Conservation (phyloP, 2,113 vertebrate species). For the Cavia porcellus region DNA sequence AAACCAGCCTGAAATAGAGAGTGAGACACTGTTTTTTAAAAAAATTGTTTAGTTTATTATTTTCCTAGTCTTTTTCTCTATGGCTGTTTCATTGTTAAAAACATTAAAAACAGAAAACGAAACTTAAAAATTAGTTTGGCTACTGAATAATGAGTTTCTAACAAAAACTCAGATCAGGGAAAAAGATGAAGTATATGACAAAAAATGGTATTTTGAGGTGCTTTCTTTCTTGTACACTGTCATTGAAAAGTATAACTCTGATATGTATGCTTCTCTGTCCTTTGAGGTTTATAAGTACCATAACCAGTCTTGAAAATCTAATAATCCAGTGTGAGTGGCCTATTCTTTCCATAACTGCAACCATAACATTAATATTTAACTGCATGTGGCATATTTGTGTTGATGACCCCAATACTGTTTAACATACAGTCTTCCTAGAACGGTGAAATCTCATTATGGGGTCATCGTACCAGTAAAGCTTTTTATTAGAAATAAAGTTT, state of each 20-base stretch:
- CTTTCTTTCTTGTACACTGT: slow-evolving; percentile 50
- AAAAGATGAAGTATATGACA: slow-evolving; percentile 54
- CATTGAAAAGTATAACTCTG: slow-evolving; percentile 33
- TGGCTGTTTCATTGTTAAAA: slow-evolving; percentile 53
- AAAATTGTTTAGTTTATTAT: not conserved
- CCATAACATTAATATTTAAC: slow-evolving; percentile 75
- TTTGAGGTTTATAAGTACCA: slow-evolving; percentile 27
- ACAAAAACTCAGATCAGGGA: slow-evolving; percentile 47
- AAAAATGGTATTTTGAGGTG: slow-evolving; percentile 49
- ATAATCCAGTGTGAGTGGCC: slow-evolving; percentile 9
- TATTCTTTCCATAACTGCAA: slow-evolving; percentile 73
- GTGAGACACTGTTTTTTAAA: not conserved
- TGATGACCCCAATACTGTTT: slow-evolving; percentile 74
- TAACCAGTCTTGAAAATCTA: slow-evolving; percentile 57
- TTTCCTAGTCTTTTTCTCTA: not conserved
- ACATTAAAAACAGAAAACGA: slow-evolving; percentile 63
- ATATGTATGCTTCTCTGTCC: not conserved
- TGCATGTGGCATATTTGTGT: slow-evolving; percentile 51
- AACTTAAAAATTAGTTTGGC: slow-evolving; percentile 60
- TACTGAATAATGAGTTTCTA: slow-evolving; percentile 52
- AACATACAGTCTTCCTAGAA: slow-evolving; percentile 74
- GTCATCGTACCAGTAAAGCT: slow-evolving; percentile 47
- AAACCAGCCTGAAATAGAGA: not conserved
- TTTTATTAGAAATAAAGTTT: slow-evolving; percentile 71
- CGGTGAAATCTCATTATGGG: slow-evolving; percentile 53